Base-by-base conservation (phyloP, 37 sponge, comb jelly and placozoan genomes). In the Aplysina aerophoba region DNA sequence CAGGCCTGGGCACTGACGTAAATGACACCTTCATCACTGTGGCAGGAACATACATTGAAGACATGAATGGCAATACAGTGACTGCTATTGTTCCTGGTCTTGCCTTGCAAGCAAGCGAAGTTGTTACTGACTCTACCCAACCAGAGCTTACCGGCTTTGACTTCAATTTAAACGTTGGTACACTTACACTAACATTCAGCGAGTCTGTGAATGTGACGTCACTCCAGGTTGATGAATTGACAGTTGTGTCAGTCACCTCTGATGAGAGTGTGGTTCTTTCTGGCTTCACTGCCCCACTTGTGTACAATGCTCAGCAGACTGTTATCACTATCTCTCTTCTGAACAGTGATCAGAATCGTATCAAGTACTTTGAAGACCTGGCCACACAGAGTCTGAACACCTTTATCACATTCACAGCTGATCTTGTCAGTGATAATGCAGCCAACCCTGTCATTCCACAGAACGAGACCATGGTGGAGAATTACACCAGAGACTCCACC, bases 191-290 rank as follows among this genome's bases (percentile, higher is more conserved):
- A n/a, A 68, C 25, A 60, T 97, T 97, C 54, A 90, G 91, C 27
- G 97, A 97, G 79, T 89, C 94, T 56, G 91, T 97, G 15, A 88
- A 90, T 75, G 77, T 78, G 11, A 55, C 80, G 0, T 84, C 95
- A 1, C 50, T 97, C 16, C 66, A 90, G 73, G 60, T 84, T 41
- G 82, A 81, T 11, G 74, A 92, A 67, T 15, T 94, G 19, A 94
- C 93, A 25, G 15, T 97, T 20, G 84, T 80, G n/a, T 41, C 74
- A 15, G n/a, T 1, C 27, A 60, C 72, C 17, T 61, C 50, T 8
- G 82, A 41, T 30, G 31, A 80, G 41, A 44, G 21, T 21, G 79
- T 83, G 65, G 86, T 82, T 6, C 56, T 87, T 0, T 86, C 75
- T 0, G 80, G 73, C 30, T 80, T 79, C 40, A 82, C 91, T 37